Evolutionary conservation across 2,113 vertebrate species (phyloP), one percentile per base, ranked within the genome.

Genomic region (Phrynosoma blainvillii): DNA sequence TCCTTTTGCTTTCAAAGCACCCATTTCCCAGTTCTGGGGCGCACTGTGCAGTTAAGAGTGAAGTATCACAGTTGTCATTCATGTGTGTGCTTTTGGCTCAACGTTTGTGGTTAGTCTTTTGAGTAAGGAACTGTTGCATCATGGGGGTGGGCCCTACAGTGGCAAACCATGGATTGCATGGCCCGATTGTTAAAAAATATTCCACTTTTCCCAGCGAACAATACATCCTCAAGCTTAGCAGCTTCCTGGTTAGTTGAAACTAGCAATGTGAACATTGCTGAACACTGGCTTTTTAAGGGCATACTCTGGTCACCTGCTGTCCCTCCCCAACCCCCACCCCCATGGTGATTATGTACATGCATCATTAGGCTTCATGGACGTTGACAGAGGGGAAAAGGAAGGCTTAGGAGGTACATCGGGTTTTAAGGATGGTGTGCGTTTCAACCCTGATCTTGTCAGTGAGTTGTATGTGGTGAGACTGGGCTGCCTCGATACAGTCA

Each of bases 381-480:
- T 97, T 81, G 98, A 98, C 78, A 98, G 98, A 0, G 98, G 98
- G 76, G 98, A 97, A 94, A 98, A 98, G 25, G 98, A 97, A 79
- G 99, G 99, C 96, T 99, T 99, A 87, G 99, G 99, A 87, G 99
- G 99, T 88, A 99, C 98, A 1, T 99, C 99, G 6, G 99, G 99
- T 96, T 98, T 99, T 96, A 98, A 96, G 1, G 97, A 97, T 82
- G 97, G 96, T 0, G 97, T 97, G 85, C 98, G 97, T 95, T 98
- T 98, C 95, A 98, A 94, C 93, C 98, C 98, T 11, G 98, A 97
- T 95, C 98, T 97, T 0, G 98, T 98, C 96, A 99, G 96, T 0
- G 99, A 99, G 93, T 97, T 98, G 90, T 98, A 99, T 85, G 98
- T 92, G 79, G 96, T 97, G 95, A 99, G 97, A 92, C 98, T 97